A percentile compares a stretch with the other conserved stretches of the same genome.
Conservation (phyloP, 1,140 invertebrate species). For the Aricia agestis region DNA sequence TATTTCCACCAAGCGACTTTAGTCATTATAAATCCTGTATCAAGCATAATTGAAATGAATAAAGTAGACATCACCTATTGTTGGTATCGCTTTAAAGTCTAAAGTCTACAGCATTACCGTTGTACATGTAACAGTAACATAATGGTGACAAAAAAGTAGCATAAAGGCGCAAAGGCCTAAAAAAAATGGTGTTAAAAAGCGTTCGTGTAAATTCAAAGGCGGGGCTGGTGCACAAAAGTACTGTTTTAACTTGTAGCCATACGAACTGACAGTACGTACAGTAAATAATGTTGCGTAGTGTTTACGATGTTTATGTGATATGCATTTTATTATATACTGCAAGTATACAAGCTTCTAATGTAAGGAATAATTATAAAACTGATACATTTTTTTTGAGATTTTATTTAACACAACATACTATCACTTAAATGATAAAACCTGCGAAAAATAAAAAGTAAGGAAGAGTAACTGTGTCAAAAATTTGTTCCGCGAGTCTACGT, state of each 20-base stretch:
- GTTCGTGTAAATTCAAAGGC: background rate
- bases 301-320: constrained; percentile 75
- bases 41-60: too few relatives aligned
- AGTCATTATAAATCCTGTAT: too few relatives aligned
- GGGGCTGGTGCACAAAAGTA: constrained; percentile 54
- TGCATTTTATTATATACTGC: constrained; percentile 74
- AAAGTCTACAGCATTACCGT: too few relatives aligned
- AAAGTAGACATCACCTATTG: too few relatives aligned
- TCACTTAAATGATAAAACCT: constrained; percentile 3
- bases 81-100: too few relatives aligned
- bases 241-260: constrained; percentile 64
- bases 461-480: too few relatives aligned
- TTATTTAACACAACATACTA: constrained; percentile 32
- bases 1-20: too few relatives aligned
- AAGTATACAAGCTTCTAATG: constrained; percentile 75
- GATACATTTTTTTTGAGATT: constrained; percentile 36
- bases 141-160: too few relatives aligned
- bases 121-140: too few relatives aligned
- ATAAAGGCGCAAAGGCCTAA: background rate
- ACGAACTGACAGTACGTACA: constrained; percentile 52
- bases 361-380: constrained; percentile 67
- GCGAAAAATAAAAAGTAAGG: too few relatives aligned
- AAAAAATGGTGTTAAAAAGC: background rate
- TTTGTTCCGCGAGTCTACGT: too few relatives aligned
- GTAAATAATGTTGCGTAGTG: constrained; percentile 69